Conservation (phyloP, 2,888 invertebrate species). For the Polydrusus pterygomalis region DNA sequence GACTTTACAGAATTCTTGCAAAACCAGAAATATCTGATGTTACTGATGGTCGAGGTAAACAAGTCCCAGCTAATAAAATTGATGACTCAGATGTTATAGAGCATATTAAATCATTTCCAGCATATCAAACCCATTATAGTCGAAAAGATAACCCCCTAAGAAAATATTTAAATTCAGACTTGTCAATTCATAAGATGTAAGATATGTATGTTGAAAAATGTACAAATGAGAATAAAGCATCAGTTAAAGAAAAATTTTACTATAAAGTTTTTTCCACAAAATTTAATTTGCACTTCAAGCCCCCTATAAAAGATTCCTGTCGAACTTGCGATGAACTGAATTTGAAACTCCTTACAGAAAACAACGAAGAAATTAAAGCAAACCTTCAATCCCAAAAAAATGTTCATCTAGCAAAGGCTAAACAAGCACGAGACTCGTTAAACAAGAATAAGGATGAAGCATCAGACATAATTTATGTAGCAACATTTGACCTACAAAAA, state of each 20-base stretch:
- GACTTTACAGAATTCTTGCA: slow-evolving; percentile 3
- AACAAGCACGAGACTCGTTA: too few relatives aligned
- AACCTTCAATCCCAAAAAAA: too few relatives aligned
- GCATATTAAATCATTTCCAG: slow-evolving; percentile 8
- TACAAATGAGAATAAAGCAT: too few relatives aligned
- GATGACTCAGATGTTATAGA: slow-evolving; percentile 8
- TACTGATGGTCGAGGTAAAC: slow-evolving; percentile 7
- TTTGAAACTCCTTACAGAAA: too few relatives aligned
- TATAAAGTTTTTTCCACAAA: slow-evolving; percentile 51
- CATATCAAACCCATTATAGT: slow-evolving; percentile 52
- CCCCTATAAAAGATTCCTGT: slow-evolving; percentile 23
- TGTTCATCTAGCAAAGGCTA: too few relatives aligned
- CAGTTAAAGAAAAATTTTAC: slow-evolving; percentile 53
- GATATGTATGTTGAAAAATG: slow-evolving; percentile 42
- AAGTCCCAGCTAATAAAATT: slow-evolving; percentile 4
- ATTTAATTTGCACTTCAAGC: too few relatives aligned
- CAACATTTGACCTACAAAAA: too few relatives aligned
- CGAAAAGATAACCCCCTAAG: slow-evolving; percentile 48
- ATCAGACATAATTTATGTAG: too few relatives aligned
- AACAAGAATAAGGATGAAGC: too few relatives aligned
- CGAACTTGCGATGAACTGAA: too few relatives aligned
- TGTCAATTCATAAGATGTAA: slow-evolving; percentile 50
- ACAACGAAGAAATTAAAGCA: too few relatives aligned
- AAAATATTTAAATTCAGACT: slow-evolving; percentile 44
- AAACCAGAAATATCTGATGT: slow-evolving; percentile 11